Evolutionary conservation across 2,797 vertebrate species (phyloP), one percentile per base, ranked within the genome.

Genomic region (Manis pentadactyla): DNA sequence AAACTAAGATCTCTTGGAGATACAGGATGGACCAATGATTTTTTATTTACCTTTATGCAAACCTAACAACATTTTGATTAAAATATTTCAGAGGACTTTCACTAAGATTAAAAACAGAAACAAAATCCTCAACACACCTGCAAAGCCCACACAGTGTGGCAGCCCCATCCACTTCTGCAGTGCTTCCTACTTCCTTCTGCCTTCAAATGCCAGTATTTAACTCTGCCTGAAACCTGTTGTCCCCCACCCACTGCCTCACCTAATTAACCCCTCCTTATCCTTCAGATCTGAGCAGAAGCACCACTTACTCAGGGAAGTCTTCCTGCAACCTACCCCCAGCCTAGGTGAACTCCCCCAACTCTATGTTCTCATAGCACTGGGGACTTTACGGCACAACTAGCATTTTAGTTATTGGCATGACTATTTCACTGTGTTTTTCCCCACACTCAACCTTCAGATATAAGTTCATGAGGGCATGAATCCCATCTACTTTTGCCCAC

Each of bases 11-110:
- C 31, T 77, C 66, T 92, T 42, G 7, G 63, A n/a, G 13, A 73
- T 13, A 23, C 14, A 46, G 21, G 34, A 55, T 37, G 15, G 39
- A 9, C 2, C 29, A 3, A 4, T 46, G n/a, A 37, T 82, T 86
- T 95, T 82, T 89, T 77, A 79, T 64, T 82, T 66, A 87, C 46
- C 29, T 81, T 59, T 81, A 61, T 39, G 57, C 17, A 88, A 85
- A 82, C 37, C 31, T 75, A 15, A 31, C 6, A 74, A 31, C 4
- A 63, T 68, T 92, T 85, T 74, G 19, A 90, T 84, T 73, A 82
- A 85, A 93, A 83, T 86, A 83, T 77, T 73, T 82, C 71, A 89
- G 39, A 92, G n/a, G 39, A 83, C 64, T 90, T 86, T 49, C 29
- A 82, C 1, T 73, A 71, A 87, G 10, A 37, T 86, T 46, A 23